Base-by-base conservation (phyloP, 1,140 invertebrate species). In the Harlomillsia oculata region DNA sequence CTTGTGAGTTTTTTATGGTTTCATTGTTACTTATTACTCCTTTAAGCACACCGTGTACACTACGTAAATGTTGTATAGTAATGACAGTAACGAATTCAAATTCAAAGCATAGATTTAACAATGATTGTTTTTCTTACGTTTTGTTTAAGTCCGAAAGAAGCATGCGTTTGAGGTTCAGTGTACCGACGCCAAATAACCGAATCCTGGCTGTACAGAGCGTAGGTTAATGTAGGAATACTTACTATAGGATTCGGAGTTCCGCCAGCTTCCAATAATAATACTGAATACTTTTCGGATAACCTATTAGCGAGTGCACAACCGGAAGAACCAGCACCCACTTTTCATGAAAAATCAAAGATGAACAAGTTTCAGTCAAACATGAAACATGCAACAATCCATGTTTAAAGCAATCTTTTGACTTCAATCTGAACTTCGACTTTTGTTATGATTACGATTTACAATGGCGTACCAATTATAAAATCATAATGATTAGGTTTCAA, bases 171-270 rank as follows among this genome's bases (percentile, higher is more conserved):
- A 4, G 70, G 78, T 49, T 81, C 80, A 0, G 82, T 85, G 18
- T 74, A 68, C 66, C 84, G 84, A 36, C 75, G 74, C 84, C 83
- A 85, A 69, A 85, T 82, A 78, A 77, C 43, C 72, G 76, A 0
- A 77, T 80, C 18, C 20, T 58, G 29, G 16, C 50, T 58, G 14
- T 53, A 34, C 32, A 52, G 23, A n/a, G 29, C 20, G 26, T 34
- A 53, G 13, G 56, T 25, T 28, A 32, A 41, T 18, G 25, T 44
- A 0, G 56, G 56, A 32, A 58, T 11, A 2, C n/a, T 18, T 6
- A 34, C 20, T 20, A 52, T 8, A 18, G 39, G 41, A 25, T 23
- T 32, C 1, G 56, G 49, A 39, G 5, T 3, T 16, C 48, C 39
- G 3, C 56, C 56, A 1, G 56, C 49, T 30, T 55, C 43, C 8